These are phyloP conservation scores for Stegodyphus mimosarum DNA, from an alignment of 1,140 invertebrate species.

Conservation along the genomic window DNA sequence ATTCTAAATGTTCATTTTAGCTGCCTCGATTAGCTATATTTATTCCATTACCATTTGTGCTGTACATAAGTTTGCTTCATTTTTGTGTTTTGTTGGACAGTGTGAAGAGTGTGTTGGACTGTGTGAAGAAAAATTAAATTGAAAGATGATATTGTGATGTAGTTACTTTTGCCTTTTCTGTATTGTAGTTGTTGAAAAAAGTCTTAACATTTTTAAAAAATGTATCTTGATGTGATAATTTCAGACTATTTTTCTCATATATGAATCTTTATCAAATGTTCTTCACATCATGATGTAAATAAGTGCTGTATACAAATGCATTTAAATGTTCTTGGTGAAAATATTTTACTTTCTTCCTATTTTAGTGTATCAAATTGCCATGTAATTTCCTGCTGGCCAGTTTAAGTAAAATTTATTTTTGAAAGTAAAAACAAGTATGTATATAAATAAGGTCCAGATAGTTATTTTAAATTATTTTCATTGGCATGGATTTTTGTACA, in stretches of 20 bases:
- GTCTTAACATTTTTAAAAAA: not conserved
- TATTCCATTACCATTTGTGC: not conserved
- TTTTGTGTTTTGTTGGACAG: not conserved
- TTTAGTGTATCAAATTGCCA: not conserved
- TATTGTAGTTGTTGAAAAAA: not conserved
- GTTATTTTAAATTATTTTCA: not conserved
- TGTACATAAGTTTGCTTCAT: not conserved
- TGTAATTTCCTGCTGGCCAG: not conserved
- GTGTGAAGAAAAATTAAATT: too few relatives aligned
- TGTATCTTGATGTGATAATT: not conserved
- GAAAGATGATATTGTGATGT: too few relatives aligned
- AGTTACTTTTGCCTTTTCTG: not conserved
- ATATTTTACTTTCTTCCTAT: not conserved
- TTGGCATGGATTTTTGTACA: too few relatives aligned
- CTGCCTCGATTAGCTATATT: not conserved
- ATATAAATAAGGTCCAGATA: not conserved
- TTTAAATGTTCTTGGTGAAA: not conserved
- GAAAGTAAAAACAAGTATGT: not conserved
- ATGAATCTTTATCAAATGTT: not conserved
- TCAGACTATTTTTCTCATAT: not conserved
- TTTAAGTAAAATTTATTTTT: too few relatives aligned
- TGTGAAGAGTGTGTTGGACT: too few relatives aligned
- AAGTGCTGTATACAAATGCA: not conserved
- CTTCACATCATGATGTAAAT: not conserved
- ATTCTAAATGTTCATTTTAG: too few relatives aligned